phyloP scores from a whole-genome alignment of 2,113 vertebrate species.

The Indicator indicator region DNA sequence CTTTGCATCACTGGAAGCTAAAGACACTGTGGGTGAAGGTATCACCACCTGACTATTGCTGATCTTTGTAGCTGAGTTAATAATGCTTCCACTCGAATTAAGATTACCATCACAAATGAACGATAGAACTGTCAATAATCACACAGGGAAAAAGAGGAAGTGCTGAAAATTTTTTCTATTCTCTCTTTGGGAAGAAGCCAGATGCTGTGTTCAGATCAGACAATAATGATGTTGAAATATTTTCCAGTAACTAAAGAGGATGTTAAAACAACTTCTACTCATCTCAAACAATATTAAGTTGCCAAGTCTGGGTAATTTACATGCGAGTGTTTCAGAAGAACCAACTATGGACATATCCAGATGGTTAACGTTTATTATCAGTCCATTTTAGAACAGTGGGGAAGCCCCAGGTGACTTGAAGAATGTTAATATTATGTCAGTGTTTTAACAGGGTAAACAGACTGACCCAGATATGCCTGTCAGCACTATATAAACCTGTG shows the following conservation, averaged over 20 bases:
- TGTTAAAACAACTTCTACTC: constrained; percentile 66
- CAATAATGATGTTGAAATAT: constrained; percentile 63
- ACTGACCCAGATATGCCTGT: neutral
- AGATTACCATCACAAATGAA: neutral
- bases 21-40: neutral
- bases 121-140: neutral
- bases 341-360: constrained; percentile 30
- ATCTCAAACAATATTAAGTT: constrained; percentile 29
- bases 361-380: constrained; percentile 30
- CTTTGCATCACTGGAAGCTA: neutral
- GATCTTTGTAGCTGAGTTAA: neutral
- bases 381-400: neutral
- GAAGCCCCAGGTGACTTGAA: constrained; percentile 53
- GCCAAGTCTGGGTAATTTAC: constrained; percentile 29
- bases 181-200: constrained; percentile 39
- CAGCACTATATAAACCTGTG: neutral
- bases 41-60: neutral
- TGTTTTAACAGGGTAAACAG: constrained; percentile 19
- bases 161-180: constrained; percentile 36
- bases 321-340: constrained; percentile 12
- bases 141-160: constrained; percentile 19
- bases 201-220: constrained; percentile 43
- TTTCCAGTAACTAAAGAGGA: constrained; percentile 70
- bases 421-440: constrained; percentile 50
- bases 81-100: neutral